Percentiles rank a stretch among this genome's conserved stretches.
Conservation (phyloP, 2,797 vertebrate species). For the Microctenopoma steveboyesi region DNA sequence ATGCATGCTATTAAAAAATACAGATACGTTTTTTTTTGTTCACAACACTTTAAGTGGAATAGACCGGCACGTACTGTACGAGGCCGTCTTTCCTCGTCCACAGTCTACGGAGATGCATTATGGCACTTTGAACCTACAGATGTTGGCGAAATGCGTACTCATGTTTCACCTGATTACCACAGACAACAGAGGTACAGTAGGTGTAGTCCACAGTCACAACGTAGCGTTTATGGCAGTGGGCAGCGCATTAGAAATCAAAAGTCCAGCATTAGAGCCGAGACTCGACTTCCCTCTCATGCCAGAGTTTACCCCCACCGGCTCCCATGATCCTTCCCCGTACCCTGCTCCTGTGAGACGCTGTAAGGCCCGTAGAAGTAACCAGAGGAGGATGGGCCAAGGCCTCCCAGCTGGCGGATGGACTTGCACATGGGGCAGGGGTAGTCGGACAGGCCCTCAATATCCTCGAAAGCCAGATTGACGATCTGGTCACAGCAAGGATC, state of each 20-base stretch:
- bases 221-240: conserved; percentile 21
- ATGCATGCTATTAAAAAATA: conserved; percentile 34
- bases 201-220: conserved; percentile 11
- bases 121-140: conserved; percentile 40
- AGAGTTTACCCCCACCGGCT: conserved; percentile 60
- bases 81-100: background rate
- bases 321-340: conserved; percentile 65
- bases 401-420: conserved; percentile 77
- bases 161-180: conserved; percentile 34
- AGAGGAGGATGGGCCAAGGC: conserved; percentile 70
- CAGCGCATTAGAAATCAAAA: conserved; percentile 4
- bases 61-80: rapidly evolving
- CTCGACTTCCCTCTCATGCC: rapidly evolving
- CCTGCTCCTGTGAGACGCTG: conserved; percentile 67
- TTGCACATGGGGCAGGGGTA: conserved; percentile 87
- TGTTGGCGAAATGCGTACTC: conserved; percentile 25
- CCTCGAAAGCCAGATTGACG: conserved; percentile 86
- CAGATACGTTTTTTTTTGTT: conserved; percentile 3
- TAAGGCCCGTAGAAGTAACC: conserved; percentile 68
- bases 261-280: background rate
- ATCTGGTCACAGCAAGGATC: conserved; percentile 84
- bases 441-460: conserved; percentile 86
- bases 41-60: conserved; percentile 15
- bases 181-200: conserved; percentile 18
- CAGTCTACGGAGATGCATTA: conserved; percentile 26